Evolutionary conservation across 2,113 vertebrate genomes (phyloP), one percentile per base, ranked within the genome.

Genomic region (Dryoscopus gambensis): DNA sequence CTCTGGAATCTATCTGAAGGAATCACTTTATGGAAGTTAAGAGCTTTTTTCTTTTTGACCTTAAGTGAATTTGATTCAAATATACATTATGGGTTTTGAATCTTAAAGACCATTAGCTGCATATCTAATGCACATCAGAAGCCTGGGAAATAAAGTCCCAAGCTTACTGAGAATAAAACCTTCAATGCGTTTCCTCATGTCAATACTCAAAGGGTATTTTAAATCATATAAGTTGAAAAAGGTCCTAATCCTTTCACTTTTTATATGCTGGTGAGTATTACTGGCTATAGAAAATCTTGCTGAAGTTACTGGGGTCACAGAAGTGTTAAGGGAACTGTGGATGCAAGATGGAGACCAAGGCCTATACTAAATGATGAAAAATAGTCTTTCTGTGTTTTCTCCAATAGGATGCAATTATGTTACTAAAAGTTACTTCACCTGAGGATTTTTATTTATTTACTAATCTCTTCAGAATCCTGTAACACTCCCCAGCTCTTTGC

Each of bases 61-160:
- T 97, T 94, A 97, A 97, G 96, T 96, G 96, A 97, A 97, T 97
- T 96, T 91, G 91, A 94, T 97, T 97, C 92, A 95, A 96, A 97
- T 83, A 74, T 80, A 97, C 90, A 88, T 84, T 91, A 97, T 47
- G 86, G 95, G 90, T 96, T 91, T 95, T 83, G 80, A 94, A 96
- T 96, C 91, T 91, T 94, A 87, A 96, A 95, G 81, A 96, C 87
- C 97, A 96, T 96, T 97, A 97, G 89, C 73, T 93, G 59, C 76
- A 96, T 23, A 31, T 95, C 87, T 89, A 90, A 95, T 33, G 24
- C n/a, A 87, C 67, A 89, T 49, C 89, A 95, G 65, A 90, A 56
- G n/a, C 52, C 79, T 70, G 59, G 65, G 84, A 94, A 96, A 95
- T 74, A 87, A 88, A 85, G 49, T 56, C 71, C 49, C 23, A 44